phyloP scores from a whole-genome alignment of 2,113 vertebrate genomes.

The Bambusicola thoracicus region DNA sequence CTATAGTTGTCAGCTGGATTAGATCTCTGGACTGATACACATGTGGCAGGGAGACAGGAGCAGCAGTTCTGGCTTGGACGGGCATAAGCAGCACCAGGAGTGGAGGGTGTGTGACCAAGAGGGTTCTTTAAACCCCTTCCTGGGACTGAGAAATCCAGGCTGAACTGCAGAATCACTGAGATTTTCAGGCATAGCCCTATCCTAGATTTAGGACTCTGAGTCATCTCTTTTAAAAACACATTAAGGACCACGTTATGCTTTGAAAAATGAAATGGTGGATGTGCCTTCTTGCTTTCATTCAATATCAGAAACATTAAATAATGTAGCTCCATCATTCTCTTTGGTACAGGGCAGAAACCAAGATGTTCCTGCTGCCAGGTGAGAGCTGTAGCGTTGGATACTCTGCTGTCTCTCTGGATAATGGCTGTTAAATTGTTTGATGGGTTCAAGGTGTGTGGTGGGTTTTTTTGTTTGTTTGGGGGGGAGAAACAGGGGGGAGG shows the following conservation, averaged over 20 bases:
- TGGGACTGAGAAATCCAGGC: neutral
- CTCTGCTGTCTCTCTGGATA: neutral
- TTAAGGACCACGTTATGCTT: neutral
- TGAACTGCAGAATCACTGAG: neutral
- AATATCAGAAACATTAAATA: neutral
- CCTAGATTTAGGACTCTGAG: neutral
- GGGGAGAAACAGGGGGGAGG: no score
- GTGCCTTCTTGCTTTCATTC: neutral
- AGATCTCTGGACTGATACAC: neutral
- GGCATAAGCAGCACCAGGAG: neutral
- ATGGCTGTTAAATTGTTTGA: neutral
- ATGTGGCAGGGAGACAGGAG: neutral
- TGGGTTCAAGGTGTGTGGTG: neutral
- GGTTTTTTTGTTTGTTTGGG: neutral
- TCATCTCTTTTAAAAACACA: neutral
- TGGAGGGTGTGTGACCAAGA: fast-evolving
- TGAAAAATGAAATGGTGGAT: neutral
- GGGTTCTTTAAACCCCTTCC: neutral
- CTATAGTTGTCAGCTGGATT: neutral
- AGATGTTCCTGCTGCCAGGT: neutral
- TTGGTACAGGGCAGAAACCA: neutral
- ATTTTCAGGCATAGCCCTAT: neutral
- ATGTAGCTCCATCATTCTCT: neutral
- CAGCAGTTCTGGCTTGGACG: neutral
- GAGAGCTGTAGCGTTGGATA: neutral